A percentile compares a stretch with the other conserved stretches of the same genome.
These are phyloP conservation scores for Meiosimyza decipiens DNA, from an alignment of 2,888 invertebrate species.

Conservation along the genomic window DNA sequence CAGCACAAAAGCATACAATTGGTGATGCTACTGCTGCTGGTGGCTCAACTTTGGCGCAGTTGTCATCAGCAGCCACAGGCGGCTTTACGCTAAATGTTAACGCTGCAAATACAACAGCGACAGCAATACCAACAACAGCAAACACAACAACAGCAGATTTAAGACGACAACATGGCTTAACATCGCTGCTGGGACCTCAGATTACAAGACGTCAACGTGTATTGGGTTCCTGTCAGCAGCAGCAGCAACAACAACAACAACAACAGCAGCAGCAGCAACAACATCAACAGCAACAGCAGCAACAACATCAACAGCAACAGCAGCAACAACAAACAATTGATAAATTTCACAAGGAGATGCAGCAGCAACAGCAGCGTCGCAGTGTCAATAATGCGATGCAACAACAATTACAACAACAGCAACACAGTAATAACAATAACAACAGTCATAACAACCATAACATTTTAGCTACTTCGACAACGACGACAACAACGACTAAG, in stretches of 20 bases:
- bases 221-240: conserved; percentile 29
- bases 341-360: no score
- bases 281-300: conserved; percentile 41
- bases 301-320: conserved; percentile 28
- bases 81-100: conserved; percentile 43
- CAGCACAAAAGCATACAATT: conserved; percentile 36
- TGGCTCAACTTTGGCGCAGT: conserved; percentile 62
- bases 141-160: conserved; percentile 40
- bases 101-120: conserved; percentile 46
- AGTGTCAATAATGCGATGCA: conserved; percentile 26
- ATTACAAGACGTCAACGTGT: conserved; percentile 57
- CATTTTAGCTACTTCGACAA: conserved; percentile 30
- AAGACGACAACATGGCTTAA: conserved; percentile 37
- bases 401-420: conserved; percentile 21
- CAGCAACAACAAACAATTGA: conserved; percentile 16
- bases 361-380: conserved; percentile 35
- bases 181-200: conserved; percentile 59
- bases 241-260: conserved; percentile 2
- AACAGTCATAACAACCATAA: conserved; percentile 37
- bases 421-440: conserved; percentile 35
- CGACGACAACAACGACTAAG: conserved; percentile 37
- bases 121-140: conserved; percentile 38
- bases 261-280: conserved; percentile 24
- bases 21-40: conserved; percentile 36
- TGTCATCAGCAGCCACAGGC: conserved; percentile 64